Base-by-base conservation (phyloP, 2,797 vertebrate genomes). In the Darevskia mixta region DNA sequence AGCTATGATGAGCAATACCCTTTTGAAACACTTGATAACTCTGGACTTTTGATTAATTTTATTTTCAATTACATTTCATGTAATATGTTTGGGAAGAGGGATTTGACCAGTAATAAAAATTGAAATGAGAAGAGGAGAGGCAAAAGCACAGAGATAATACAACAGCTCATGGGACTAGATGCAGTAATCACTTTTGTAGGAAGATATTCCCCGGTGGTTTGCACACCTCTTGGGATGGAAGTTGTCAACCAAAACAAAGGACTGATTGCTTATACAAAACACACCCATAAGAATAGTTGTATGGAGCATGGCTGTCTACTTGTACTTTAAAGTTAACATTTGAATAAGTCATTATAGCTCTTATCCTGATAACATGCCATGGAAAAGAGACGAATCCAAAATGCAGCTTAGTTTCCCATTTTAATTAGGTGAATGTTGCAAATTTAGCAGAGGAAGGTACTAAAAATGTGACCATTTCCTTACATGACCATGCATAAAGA, bases 311-410 rank as follows among this genome's bases (percentile, higher is more conserved):
- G 38, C 8, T 43, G 20, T 69, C 4, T 78, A 8, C 67, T 80
- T 66, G 32, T 45, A 58, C 78, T 71, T 55, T 78, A 78, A 83
- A 88, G 45, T 83, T 78, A 55, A 89, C 77, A 89, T 87, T 27
- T 88, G 5, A 66, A 84, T 43, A 8, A 71, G 3, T 38, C 15
- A n/a, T 43, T 1, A 82, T 3, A 10, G n/a, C 45, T 90, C 92
- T 77, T 3, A 23, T 75, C 84, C 43, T 2, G 72, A 73, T 86
- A 1, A 69, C 8, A 25, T 86, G 76, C 38, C 90, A 92, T 8
- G 2, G 43, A 90, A 38, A 35, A 87, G 15, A 89, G 91, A 72
- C 88, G 35, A 15, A 83, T 45, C 4, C 58, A 94, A 87, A 92
- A 35, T 3, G 8, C 29, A 85, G 3, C 0, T 15, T 69, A 77